These are phyloP conservation scores for Catocala fraxini DNA, from an alignment of 2,888 invertebrate species.

Conservation along the genomic window DNA sequence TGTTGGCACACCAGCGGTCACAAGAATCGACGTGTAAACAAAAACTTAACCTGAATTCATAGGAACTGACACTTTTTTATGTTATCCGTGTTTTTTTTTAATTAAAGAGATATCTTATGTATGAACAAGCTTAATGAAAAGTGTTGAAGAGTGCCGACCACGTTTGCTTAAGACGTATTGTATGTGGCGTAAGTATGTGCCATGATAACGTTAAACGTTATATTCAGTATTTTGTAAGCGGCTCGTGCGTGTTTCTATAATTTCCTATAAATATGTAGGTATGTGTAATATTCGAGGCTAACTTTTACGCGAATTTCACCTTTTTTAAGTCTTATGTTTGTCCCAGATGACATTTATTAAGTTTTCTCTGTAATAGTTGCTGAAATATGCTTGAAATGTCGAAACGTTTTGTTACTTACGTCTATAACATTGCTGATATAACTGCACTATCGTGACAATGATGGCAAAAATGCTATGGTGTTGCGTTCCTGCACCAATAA, in stretches of 20 bases:
- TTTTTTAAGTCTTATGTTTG: too few relatives aligned
- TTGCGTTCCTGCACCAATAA: too few relatives aligned
- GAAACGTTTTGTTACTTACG: too few relatives aligned
- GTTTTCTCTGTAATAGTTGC: too few relatives aligned
- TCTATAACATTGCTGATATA: too few relatives aligned
- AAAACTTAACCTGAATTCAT: slow-evolving; percentile 60
- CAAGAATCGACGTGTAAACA: slow-evolving; percentile 62
- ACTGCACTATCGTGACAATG: too few relatives aligned
- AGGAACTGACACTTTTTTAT: slow-evolving; percentile 61
- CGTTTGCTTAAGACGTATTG: slow-evolving; percentile 60
- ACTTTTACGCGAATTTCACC: too few relatives aligned
- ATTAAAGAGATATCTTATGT: slow-evolving; percentile 56
- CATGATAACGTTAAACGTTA: slow-evolving; percentile 52
- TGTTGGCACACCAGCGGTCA: slow-evolving; percentile 59
- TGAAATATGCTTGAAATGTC: too few relatives aligned
- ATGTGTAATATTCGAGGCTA: too few relatives aligned
- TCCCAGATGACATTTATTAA: too few relatives aligned
- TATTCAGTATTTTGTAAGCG: slow-evolving; percentile 57
- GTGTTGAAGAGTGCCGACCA: slow-evolving; percentile 51
- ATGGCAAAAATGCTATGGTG: too few relatives aligned
- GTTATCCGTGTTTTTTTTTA: slow-evolving; percentile 63
- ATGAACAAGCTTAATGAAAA: slow-evolving; percentile 51
- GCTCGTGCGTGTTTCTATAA: slow-evolving; percentile 26
- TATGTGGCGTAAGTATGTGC: slow-evolving; percentile 44
- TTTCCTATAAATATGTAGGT: neutral